Percentiles rank a stretch among this genome's conserved stretches.
These are phyloP conservation scores for Schizopygopsis malacanthus DNA, from an alignment of 2,797 vertebrate species.

Conservation along the genomic window DNA sequence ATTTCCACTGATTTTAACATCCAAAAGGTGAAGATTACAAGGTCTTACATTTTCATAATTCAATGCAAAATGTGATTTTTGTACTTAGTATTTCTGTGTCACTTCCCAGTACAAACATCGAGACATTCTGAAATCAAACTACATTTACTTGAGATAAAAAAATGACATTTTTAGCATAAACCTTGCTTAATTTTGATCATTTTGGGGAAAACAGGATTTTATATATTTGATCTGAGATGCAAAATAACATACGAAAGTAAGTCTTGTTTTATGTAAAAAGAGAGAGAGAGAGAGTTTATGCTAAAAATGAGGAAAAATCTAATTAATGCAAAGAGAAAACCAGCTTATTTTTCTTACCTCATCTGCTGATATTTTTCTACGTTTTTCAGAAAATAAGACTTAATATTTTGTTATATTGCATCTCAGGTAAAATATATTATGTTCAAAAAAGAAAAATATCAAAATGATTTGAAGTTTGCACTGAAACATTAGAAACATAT, in stretches of 20 bases:
- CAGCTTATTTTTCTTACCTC: too few relatives aligned
- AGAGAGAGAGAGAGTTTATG: too few relatives aligned
- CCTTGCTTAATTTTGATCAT: neutral
- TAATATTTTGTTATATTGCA: too few relatives aligned
- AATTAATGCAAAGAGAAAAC: too few relatives aligned
- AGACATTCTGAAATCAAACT: neutral
- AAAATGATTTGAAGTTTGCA: too few relatives aligned
- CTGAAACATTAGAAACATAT: too few relatives aligned
- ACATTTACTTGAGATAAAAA: neutral
- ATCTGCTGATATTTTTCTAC: too few relatives aligned
- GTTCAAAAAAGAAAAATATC: too few relatives aligned
- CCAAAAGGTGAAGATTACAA: neutral
- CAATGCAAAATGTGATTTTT: neutral
- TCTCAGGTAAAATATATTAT: too few relatives aligned
- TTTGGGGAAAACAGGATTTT: neutral
- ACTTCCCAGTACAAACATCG: neutral
- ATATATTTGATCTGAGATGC: neutral
- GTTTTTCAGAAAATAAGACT: too few relatives aligned
- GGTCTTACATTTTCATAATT: neutral
- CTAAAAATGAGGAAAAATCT: neutral
- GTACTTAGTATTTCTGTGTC: neutral
- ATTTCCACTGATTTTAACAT: neutral
- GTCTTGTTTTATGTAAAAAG: too few relatives aligned
- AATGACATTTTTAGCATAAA: neutral
- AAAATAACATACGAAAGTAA: too few relatives aligned